phyloP scores from a whole-genome alignment of 2,888 invertebrate genomes.

The Anthrax anthrax region DNA sequence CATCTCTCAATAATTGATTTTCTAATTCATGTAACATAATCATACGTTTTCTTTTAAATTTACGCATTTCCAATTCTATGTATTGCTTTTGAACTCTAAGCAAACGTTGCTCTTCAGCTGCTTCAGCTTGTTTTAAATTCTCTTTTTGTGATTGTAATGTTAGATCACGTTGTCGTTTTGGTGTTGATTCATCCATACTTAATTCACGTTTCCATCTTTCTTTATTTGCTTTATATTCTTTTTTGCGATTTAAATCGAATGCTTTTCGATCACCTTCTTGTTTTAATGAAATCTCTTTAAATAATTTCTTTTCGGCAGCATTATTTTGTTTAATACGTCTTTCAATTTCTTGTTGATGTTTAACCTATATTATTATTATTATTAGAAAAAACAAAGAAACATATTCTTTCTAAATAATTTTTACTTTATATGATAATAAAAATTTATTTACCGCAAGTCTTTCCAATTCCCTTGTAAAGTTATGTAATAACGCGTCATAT shows the following conservation, averaged over 20 bases:
- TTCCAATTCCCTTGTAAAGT: constrained; percentile 84
- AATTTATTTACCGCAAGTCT: constrained; percentile 49
- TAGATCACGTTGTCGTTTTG: constrained; percentile 79
- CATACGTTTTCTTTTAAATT: constrained; percentile 82
- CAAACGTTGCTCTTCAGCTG: constrained; percentile 78
- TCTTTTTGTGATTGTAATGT: constrained; percentile 86
- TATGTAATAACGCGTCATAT: constrained; percentile 83
- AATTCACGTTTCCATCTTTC: constrained; percentile 92
- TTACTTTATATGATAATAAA: background rate
- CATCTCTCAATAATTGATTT: constrained; percentile 80
- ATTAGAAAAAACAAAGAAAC: no score
- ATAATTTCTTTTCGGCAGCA: constrained; percentile 80
- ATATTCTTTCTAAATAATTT: no score
- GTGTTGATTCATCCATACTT: constrained; percentile 81
- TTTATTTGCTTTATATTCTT: constrained; percentile 92
- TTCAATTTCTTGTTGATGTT: constrained; percentile 65
- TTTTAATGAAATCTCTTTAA: constrained; percentile 76
- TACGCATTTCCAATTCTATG: constrained; percentile 80
- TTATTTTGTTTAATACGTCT: constrained; percentile 73
- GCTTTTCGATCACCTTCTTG: constrained; percentile 88
- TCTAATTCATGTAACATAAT: constrained; percentile 75
- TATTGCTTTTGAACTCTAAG: constrained; percentile 80
- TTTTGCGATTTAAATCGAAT: constrained; percentile 84
- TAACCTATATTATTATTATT: no score
- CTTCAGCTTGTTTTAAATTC: constrained; percentile 78